Base-by-base conservation (phyloP, 2,888 invertebrate genomes). In the Peribatodes rhomboidaria region DNA sequence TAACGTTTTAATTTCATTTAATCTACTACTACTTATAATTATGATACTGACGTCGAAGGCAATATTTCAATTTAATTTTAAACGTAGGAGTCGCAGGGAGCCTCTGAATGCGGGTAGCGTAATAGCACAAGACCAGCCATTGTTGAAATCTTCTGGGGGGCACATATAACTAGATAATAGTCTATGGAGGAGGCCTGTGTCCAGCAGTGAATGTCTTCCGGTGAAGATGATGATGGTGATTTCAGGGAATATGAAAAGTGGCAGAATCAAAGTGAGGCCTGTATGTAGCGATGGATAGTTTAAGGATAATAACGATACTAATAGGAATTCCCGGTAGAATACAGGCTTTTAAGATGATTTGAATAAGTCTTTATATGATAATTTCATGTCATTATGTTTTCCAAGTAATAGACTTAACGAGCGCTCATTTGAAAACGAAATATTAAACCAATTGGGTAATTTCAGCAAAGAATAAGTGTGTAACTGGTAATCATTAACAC, bases 401-500 rank as follows among this genome's bases (percentile, higher is more conserved):
- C 9, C 14, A 10, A 16, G 9, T 42, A 18, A 18, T 16, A 42
- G 18, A 42, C 16, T 42, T 10, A 42, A 10, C 18, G 18, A 41
- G 16, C 41, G 9, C 9, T 41, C n/a, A 41, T 10, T 9, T 18
- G 9, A 18, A 1, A 10, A 42, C 6, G 6, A 10, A 10, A 10
- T 10, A 10, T 42, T 18, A 16, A 47, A 47, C n/a, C 22, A 46
- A 27, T 46, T 27, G 46, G 8, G n/a, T 16, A 49, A 33, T 33
- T 49, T 11, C 3, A 33, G 9, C 9, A 4, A 8, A 49, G 13
- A 33, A 33, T 50, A n/a, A n/a, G 31, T 50, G 14, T 9, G 31
- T 20, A 8, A 44, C 46, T 31, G 13, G 6, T 20, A 54, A 54
- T 54, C 14, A 47, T 47, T 39, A 39, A 31, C 59, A 53, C 52